Conservation (phyloP, 2,888 invertebrate species). For the Bombylius major region DNA sequence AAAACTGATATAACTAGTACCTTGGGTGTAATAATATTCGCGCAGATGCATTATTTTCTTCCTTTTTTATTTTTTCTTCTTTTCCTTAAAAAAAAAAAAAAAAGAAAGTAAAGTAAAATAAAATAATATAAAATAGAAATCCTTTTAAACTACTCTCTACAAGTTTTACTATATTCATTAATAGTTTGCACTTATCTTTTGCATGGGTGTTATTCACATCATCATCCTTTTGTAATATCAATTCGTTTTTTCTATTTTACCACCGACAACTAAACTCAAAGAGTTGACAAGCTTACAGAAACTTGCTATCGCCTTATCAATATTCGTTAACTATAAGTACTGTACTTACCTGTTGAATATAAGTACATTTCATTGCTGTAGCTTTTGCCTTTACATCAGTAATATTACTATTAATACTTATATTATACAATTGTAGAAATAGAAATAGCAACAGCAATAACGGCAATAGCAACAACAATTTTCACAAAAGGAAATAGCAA, state of each 20-base stretch:
- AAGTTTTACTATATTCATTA: background rate
- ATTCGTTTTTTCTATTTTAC: background rate
- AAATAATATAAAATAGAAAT: background rate
- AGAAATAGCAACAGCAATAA: too few species aligned
- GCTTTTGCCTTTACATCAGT: too few species aligned
- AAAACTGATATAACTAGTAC: background rate
- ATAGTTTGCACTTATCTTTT: background rate
- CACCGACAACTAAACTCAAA: background rate
- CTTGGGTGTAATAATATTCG: background rate
- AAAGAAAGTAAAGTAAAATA: background rate
- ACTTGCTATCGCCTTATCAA: slow-evolving; percentile 6
- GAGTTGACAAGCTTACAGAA: background rate
- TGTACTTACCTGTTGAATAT: slow-evolving; percentile 12
- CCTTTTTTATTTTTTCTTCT: background rate
- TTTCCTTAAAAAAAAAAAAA: background rate
- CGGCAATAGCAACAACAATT: too few species aligned
- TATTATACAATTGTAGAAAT: too few species aligned
- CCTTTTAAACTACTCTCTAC: background rate
- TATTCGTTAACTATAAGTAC: slow-evolving; percentile 12
- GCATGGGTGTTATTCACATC: background rate
- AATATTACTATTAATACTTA: too few species aligned
- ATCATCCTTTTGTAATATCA: background rate
- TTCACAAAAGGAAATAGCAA: too few species aligned
- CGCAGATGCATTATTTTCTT: background rate
- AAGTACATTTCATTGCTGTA: too few species aligned